Conservation (phyloP, 2,797 vertebrate genomes). For the Gambelia wislizenii region DNA sequence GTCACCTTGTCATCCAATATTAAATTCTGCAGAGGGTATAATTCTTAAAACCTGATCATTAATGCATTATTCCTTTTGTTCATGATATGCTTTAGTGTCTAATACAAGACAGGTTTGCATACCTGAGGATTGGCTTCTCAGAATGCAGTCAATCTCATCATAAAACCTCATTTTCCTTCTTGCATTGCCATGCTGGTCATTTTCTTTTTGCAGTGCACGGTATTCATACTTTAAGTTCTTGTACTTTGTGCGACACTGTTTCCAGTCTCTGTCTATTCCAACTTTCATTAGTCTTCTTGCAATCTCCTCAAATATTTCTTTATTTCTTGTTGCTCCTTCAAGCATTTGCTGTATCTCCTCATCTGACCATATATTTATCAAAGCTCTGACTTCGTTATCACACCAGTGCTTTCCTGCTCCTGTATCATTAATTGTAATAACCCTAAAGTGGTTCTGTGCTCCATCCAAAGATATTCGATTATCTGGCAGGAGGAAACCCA, state of each 20-base stretch:
- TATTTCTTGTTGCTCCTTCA: conserved; percentile 89
- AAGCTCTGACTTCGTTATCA: conserved; percentile 88
- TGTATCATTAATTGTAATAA: conserved; percentile 84
- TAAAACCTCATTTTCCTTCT: conserved; percentile 89
- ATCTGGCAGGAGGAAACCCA: conserved; percentile 64
- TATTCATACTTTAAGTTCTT: conserved; percentile 93
- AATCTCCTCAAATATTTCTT: conserved; percentile 91
- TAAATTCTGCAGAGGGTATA: not conserved
- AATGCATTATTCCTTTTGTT: conserved; percentile 12
- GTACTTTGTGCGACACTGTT: conserved; percentile 90
- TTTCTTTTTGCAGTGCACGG: conserved; percentile 86
- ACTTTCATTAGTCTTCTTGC: conserved; percentile 85
- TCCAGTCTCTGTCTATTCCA: conserved; percentile 91
- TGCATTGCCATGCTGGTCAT: conserved; percentile 80
- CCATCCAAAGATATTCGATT: conserved; percentile 73
- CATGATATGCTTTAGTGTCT: conserved; percentile 48
- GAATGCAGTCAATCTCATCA: conserved; percentile 86
- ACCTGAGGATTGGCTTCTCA: conserved; percentile 74
- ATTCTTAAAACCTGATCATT: not conserved
- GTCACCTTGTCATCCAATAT: not conserved
- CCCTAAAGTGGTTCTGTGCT: conserved; percentile 81
- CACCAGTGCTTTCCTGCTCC: conserved; percentile 87
- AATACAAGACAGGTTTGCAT: conserved; percentile 53
- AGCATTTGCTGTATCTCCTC: conserved; percentile 86
- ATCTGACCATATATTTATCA: conserved; percentile 88